Conservation (phyloP, 2,113 vertebrate species). For the Chelonoidis abingdonii region DNA sequence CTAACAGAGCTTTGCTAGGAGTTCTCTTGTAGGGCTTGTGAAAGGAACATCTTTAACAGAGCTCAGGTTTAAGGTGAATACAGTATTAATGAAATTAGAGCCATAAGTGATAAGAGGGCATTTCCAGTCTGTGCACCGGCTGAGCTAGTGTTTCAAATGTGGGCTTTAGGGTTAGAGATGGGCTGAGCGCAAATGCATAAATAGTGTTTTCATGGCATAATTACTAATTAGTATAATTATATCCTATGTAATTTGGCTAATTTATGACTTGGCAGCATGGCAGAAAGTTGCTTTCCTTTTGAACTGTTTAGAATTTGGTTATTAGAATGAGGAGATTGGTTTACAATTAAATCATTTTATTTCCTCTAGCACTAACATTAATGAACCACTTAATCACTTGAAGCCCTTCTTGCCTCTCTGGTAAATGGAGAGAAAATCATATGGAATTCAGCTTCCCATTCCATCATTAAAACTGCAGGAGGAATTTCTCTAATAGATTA, state of each 20-base stretch:
- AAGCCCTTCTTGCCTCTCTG: conserved; percentile 62
- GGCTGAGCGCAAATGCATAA: conserved; percentile 68
- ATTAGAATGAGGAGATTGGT: conserved; percentile 78
- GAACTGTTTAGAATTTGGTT: conserved; percentile 72
- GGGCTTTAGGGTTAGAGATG: conserved; percentile 63
- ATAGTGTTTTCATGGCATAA: conserved; percentile 71
- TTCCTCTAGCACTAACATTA: conserved; percentile 71
- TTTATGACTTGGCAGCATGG: conserved; percentile 76
- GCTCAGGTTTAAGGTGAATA: conserved; percentile 70
- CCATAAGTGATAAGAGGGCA: conserved; percentile 52
- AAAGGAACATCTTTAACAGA: conserved; percentile 59
- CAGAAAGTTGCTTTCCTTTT: conserved; percentile 68
- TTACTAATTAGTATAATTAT: conserved; percentile 80
- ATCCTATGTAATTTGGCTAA: conserved; percentile 77
- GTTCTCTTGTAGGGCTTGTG: conserved; percentile 54
- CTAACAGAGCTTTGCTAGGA: conserved; percentile 8
- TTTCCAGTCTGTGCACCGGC: conserved; percentile 47
- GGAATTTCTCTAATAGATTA: conserved; percentile 72
- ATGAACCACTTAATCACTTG: conserved; percentile 76
- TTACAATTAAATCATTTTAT: conserved; percentile 79
- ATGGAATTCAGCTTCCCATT: conserved; percentile 68
- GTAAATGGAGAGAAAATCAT: conserved; percentile 69
- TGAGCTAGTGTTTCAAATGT: conserved; percentile 61
- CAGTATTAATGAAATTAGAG: conserved; percentile 72
- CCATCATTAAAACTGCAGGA: conserved; percentile 56